Conservation (phyloP, 1,140 invertebrate genomes). For the Zaprionus taronus region DNA sequence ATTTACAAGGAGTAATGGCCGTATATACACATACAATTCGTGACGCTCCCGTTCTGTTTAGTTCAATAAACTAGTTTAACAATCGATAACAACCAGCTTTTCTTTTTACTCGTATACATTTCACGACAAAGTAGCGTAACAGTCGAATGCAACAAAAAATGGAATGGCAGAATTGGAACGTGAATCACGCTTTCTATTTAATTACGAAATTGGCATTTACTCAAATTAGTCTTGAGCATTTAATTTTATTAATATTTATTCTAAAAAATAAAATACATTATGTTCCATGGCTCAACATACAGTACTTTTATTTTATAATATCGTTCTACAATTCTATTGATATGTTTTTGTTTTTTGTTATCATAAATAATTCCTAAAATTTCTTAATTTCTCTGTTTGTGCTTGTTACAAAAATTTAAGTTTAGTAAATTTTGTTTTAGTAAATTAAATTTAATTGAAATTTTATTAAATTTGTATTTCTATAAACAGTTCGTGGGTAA, state of each 20-base stretch:
- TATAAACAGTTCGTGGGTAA: not conserved
- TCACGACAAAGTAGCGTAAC: slow-evolving; percentile 4
- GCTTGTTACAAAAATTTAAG: not conserved
- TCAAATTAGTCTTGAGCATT: not conserved
- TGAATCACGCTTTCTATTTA: not conserved
- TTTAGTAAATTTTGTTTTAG: not conserved
- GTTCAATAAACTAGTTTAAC: slow-evolving; percentile 21
- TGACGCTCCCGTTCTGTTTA: slow-evolving; percentile 33
- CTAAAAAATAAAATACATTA: not conserved
- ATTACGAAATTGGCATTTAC: not conserved
- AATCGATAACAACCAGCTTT: slow-evolving; percentile 88
- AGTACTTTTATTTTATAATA: no score
- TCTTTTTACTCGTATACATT: not conserved
- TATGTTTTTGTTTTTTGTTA: no score
- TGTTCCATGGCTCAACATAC: not conserved
- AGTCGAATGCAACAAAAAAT: not conserved
- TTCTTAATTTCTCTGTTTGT: no score
- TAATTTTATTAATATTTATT: not conserved
- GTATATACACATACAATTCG: slow-evolving; percentile 40
- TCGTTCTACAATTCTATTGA: no score
- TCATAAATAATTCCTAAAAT: no score
- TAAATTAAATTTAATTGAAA: not conserved
- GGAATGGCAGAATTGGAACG: not conserved
- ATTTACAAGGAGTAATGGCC: slow-evolving; percentile 40
- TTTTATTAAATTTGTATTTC: not conserved